Conservation (phyloP, 2,113 vertebrate species). For the Nettapus auritus region DNA sequence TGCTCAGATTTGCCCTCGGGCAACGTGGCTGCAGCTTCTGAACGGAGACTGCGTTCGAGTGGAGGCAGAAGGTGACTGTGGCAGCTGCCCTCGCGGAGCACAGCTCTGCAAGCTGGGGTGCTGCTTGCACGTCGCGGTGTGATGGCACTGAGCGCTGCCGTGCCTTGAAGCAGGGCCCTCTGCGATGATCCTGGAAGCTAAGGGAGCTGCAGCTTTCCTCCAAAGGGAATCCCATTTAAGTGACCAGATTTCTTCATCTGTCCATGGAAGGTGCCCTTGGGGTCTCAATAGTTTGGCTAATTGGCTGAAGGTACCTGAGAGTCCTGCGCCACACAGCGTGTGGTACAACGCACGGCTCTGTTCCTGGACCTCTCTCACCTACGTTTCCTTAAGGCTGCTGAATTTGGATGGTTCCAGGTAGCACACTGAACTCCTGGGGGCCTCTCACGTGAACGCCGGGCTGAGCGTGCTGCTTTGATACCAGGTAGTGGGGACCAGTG, state of each 20-base stretch:
- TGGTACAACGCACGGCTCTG: fast-evolving
- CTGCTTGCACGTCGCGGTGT: neutral
- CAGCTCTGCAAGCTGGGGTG: neutral
- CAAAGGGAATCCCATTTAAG: neutral
- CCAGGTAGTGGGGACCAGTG: neutral
- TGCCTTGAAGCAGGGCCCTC: neutral
- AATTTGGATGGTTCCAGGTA: neutral
- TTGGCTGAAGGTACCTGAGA: neutral
- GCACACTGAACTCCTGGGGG: neutral
- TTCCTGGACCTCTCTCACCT: fast-evolving
- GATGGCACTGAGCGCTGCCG: fast-evolving
- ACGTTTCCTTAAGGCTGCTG: neutral
- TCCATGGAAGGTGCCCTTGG: neutral
- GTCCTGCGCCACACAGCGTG: fast-evolving
- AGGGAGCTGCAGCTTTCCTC: neutral
- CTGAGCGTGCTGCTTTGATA: neutral
- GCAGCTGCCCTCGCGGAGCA: neutral
- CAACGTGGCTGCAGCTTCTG: neutral
- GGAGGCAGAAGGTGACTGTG: neutral
- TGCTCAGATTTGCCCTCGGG: neutral
- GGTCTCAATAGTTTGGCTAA: neutral
- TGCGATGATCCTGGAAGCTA: neutral
- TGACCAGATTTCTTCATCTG: neutral
- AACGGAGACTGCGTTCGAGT: neutral
- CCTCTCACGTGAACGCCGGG: neutral